Evolutionary conservation across 1,140 invertebrate genomes (phyloP).

Genomic region (Atta texana): DNA sequence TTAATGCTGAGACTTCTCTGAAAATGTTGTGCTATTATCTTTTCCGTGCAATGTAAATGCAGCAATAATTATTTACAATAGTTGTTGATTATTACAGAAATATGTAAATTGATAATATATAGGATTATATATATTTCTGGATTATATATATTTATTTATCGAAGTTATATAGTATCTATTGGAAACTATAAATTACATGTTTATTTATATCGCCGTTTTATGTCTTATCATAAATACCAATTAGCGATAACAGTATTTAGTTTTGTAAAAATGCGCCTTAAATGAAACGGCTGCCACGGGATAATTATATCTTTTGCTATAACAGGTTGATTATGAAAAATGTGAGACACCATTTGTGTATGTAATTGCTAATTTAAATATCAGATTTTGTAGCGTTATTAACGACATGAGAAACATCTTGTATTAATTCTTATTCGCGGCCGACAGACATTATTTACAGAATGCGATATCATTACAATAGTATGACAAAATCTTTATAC

Average conservation of each 20-base stretch:
- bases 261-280: constrained; percentile 32
- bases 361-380: constrained; percentile 50
- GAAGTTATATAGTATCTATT: not conserved
- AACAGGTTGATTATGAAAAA: constrained; percentile 43
- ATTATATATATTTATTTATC: too few species aligned
- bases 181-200: constrained; percentile 20
- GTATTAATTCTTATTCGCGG: not conserved
- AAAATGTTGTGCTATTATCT: constrained; percentile 1
- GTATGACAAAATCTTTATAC: not conserved
- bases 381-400: constrained; percentile 33
- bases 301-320: constrained; percentile 41
- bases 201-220: not conserved
- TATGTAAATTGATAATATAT: not conserved
- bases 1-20: not conserved
- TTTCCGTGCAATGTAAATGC: not conserved
- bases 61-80: not conserved
- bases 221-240: not conserved
- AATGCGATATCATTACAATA: not conserved
- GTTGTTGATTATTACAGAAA: not conserved
- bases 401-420: constrained; percentile 21
- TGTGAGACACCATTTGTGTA: not conserved
- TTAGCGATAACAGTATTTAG: constrained; percentile 19
- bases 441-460: constrained; percentile 9
- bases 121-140: not conserved
- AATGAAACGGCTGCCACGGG: constrained; percentile 18